Conservation (phyloP, 2,797 vertebrate genomes). For the Gobio occitaniae region DNA sequence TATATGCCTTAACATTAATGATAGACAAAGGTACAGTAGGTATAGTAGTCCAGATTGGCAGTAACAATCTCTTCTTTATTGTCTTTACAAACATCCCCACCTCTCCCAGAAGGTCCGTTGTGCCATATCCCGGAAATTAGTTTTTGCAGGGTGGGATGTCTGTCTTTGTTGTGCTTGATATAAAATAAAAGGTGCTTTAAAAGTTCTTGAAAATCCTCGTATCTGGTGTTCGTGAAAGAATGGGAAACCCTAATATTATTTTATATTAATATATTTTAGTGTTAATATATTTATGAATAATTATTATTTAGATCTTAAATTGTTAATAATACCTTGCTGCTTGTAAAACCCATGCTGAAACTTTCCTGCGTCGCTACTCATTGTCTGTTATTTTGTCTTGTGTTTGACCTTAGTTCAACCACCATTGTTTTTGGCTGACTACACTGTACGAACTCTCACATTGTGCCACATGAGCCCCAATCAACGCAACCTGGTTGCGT, state of each 20-base stretch:
- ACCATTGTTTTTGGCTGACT: constrained; percentile 54
- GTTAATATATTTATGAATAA: not conserved
- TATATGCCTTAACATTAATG: too few relatives aligned
- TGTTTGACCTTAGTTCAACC: constrained; percentile 37
- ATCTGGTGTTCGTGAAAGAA: not conserved
- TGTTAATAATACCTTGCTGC: not conserved
- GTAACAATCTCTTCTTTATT: not conserved
- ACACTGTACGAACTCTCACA: constrained; percentile 11
- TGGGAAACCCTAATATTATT: not conserved
- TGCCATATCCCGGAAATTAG: too few relatives aligned
- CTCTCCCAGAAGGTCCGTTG: too few relatives aligned
- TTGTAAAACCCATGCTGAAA: not conserved
- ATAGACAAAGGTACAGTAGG: too few relatives aligned
- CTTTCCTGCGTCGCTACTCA: constrained; percentile 10
- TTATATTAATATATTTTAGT: not conserved
- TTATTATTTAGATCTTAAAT: not conserved
- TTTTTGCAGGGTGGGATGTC: too few relatives aligned
- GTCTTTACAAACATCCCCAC: not conserved
- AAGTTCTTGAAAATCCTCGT: not conserved
- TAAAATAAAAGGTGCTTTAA: not conserved
- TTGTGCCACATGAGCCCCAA: constrained; percentile 28
- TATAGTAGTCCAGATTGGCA: too few relatives aligned
- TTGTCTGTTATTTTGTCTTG: constrained; percentile 56
- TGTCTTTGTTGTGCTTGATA: not conserved
- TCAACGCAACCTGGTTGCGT: constrained; percentile 28